These are phyloP conservation scores for Brachionus calyciflorus DNA, from an alignment of 1,140 invertebrate genomes.

Conservation along the genomic window DNA sequence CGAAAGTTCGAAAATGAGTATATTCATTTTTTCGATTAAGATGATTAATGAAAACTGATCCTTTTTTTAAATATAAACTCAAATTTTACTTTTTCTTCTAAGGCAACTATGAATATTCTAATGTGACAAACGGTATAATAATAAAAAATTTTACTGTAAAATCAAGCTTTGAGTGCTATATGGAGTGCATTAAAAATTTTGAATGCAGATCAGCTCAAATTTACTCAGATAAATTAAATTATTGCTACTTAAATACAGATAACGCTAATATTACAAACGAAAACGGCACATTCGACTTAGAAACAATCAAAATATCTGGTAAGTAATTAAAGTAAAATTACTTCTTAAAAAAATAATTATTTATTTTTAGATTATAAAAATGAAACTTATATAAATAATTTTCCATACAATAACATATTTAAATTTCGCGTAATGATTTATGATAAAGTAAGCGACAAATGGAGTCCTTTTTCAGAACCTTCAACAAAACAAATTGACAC, in stretches of 20 bases:
- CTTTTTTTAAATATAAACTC: no score
- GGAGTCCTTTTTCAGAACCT: constrained; percentile 16
- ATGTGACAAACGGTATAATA: not conserved
- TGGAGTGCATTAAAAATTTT: constrained; percentile 11
- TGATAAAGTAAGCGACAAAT: not conserved
- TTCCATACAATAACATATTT: constrained; percentile 23
- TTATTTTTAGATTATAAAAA: constrained; percentile 3
- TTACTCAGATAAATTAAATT: not conserved
- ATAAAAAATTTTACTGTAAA: not conserved
- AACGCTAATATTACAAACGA: not conserved
- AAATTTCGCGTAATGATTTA: constrained; percentile 28
- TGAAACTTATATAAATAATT: not conserved
- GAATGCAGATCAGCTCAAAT: not conserved
- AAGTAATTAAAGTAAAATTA: not conserved
- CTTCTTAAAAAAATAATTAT: not conserved
- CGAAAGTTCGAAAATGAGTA: no score
- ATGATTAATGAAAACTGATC: no score
- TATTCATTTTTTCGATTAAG: no score
- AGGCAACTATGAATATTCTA: constrained; percentile 11
- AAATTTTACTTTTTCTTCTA: not conserved
- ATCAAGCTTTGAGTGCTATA: constrained; percentile 15
- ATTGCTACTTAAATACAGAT: not conserved
- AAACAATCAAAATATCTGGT: constrained; percentile 13
- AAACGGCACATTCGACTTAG: not conserved
- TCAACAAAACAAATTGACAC: constrained; percentile 3